Conservation (phyloP, 37 sponge, comb jelly and placozoan species). For the Bolinopsis microptera region DNA sequence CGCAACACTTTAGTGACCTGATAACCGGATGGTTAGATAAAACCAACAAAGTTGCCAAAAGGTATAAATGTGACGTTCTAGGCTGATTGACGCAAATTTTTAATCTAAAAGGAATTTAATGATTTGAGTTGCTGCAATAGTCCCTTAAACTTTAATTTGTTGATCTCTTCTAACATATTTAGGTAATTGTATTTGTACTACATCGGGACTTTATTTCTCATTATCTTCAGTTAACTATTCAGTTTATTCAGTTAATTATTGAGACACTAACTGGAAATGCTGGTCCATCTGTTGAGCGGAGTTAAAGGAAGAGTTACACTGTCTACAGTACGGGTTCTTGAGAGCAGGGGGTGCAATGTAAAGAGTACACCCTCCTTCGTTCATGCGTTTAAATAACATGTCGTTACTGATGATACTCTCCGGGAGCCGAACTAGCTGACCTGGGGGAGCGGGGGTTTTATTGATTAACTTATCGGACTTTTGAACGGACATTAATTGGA, state of each 20-base stretch:
- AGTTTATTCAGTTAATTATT: too few species aligned
- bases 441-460: too few species aligned
- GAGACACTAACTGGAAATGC: constrained; percentile 24
- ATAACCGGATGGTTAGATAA: neutral
- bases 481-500: too few species aligned
- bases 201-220: too few species aligned
- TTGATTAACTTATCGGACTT: too few species aligned
- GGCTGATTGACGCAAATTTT: too few species aligned
- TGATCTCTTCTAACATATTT: too few species aligned
- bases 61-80: neutral
- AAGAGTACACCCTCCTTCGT: neutral
- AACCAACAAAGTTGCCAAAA: neutral
- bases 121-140: too few species aligned
- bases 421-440: neutral
- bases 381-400: neutral
- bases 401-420: neutral
- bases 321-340: neutral
- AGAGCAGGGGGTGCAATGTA: neutral
- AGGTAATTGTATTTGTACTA: too few species aligned
- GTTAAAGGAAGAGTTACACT: neutral
- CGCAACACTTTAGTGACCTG: constrained; percentile 18
- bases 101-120: too few species aligned
- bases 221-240: too few species aligned
- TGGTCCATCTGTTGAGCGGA: neutral
- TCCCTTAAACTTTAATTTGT: too few species aligned